Conservation (phyloP, 2,113 vertebrate genomes). For the Sciurus niger region DNA sequence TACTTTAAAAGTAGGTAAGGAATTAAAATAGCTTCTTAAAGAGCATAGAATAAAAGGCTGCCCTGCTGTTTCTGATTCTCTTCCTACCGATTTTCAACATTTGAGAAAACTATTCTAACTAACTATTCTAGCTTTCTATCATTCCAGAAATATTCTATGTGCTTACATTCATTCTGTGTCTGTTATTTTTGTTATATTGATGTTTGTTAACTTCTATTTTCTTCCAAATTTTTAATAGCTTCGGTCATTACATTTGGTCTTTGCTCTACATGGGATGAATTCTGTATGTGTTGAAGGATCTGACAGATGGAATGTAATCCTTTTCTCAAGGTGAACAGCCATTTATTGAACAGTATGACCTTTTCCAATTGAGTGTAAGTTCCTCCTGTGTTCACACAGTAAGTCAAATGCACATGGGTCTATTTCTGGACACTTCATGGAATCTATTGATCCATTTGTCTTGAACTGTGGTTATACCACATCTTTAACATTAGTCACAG, state of each 20-base stretch:
- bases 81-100: background rate
- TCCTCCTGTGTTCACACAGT: background rate
- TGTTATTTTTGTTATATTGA: background rate
- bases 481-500: background rate
- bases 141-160: conserved; percentile 8
- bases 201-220: conserved; percentile 24
- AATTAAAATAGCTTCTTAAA: background rate
- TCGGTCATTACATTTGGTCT: background rate
- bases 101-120: background rate
- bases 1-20: conserved; percentile 15
- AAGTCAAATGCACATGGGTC: background rate
- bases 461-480: background rate
- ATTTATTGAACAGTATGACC: background rate
- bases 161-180: background rate
- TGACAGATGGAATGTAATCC: background rate
- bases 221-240: conserved; percentile 7
- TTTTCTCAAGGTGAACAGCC: background rate
- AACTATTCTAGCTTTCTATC: background rate
- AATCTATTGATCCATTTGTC: background rate
- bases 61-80: background rate
- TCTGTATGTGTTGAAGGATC: background rate
- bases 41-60: background rate
- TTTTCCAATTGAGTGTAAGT: conserved; percentile 2
- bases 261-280: background rate
- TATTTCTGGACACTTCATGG: conserved; percentile 3